Evolutionary conservation across 2,797 vertebrate species (phyloP), one percentile per base, ranked within the genome.

Genomic region (Mycteria americana): DNA sequence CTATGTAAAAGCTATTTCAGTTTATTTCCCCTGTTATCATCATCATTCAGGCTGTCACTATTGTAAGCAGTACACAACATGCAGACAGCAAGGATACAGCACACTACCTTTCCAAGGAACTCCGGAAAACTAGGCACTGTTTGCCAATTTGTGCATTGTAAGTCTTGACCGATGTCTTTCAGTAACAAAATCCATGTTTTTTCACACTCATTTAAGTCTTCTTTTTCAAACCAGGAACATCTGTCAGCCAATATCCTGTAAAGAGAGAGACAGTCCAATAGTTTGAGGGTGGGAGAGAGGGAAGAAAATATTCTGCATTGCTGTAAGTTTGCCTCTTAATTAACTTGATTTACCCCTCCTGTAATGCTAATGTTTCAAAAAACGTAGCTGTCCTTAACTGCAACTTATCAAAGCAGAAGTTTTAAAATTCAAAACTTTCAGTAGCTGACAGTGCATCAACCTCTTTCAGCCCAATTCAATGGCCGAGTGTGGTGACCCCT

Each of bases 111-210:
- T 83, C 85, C 18, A 9, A 57, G 64, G 96, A 70, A 97, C 80
- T 87, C 25, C 0, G 98, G 98, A 18, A 99, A 97, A 35, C 95
- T 95, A 74, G 98, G 98, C 83, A 98, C 83, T 6, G 43, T 85
- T 70, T 95, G 96, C 97, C 98, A 97, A 50, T 18, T 56, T 46
- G 94, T 78, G 43, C 78, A 39, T 5, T 93, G 92, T 24, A 97
- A 83, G 76, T 97, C 62, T 7, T 96, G 96, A 85, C 92, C 80
- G 45, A 97, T 92, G 70, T 96, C 87, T 88, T 81, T 97, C 83
- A 99, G 87, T 6, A 98, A 94, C 63, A 96, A 64, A 23, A 95
- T 88, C 99, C 99, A 99, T 23, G 98, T 63, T 37, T 76, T 94
- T 67, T 99, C 98, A 46, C 67, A 88, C 13, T 97, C 96, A 28